Conservation (phyloP, 2,888 invertebrate species). For the Brenthis daphne region DNA sequence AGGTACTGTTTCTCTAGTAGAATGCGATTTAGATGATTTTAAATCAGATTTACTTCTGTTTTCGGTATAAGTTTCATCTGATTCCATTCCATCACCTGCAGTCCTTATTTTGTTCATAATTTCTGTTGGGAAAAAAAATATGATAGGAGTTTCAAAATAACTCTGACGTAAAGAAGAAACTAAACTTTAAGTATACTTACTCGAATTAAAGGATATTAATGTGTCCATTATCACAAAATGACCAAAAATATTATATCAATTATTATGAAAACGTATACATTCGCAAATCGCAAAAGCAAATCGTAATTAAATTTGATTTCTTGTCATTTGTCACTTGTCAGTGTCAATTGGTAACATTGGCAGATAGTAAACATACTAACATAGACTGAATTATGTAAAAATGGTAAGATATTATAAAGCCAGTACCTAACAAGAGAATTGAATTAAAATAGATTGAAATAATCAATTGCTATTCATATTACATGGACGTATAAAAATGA, state of each 20-base stretch:
- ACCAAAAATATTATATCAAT: constrained; percentile 2
- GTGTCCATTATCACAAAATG: constrained; percentile 33
- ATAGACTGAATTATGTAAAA: no score
- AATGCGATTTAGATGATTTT: constrained; percentile 5
- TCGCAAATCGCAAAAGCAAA: not conserved
- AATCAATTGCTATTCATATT: no score
- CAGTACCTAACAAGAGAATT: no score
- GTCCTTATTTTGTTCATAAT: constrained; percentile 80
- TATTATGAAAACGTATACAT: not conserved
- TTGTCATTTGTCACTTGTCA: not conserved
- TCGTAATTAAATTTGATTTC: not conserved
- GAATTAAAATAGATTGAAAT: not conserved
- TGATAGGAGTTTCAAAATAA: not conserved
- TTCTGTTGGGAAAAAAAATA: constrained; percentile 50
- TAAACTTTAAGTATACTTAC: constrained; percentile 27
- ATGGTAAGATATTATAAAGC: not conserved
- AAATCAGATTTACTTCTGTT: constrained; percentile 39
- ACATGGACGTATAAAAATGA: no score
- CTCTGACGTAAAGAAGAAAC: not conserved
- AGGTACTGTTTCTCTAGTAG: constrained; percentile 54
- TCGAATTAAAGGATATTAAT: constrained; percentile 35
- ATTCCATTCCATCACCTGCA: constrained; percentile 91
- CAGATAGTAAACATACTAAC: no score
- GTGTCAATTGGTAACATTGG: not conserved
- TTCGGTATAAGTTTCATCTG: constrained; percentile 64